Evolutionary conservation across 2,888 invertebrate genomes (phyloP).

Genomic region (Trissoscelio sp.): DNA sequence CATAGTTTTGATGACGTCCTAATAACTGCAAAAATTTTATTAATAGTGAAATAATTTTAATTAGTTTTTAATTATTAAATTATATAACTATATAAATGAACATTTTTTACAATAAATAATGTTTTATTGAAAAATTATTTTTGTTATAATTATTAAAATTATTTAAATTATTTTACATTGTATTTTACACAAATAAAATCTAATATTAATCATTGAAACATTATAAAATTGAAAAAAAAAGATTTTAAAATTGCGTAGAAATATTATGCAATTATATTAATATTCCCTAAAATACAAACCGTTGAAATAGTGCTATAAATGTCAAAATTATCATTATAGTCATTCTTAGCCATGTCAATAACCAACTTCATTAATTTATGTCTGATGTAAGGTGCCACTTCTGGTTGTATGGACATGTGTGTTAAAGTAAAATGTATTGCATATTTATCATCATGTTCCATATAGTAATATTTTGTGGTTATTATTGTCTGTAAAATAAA

Average conservation of each 20-base stretch:
- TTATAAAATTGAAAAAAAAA: too few relatives aligned
- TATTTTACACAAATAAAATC: too few relatives aligned
- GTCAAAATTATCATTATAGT: not conserved
- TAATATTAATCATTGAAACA: too few relatives aligned
- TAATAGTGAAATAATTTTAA: too few relatives aligned
- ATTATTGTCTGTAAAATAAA: slow-evolving; percentile 55
- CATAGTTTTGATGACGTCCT: slow-evolving; percentile 16
- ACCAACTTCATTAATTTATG: slow-evolving; percentile 53
- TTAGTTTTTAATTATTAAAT: too few relatives aligned
- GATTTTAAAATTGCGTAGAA: too few relatives aligned
- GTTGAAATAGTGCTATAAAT: slow-evolving; percentile 14
- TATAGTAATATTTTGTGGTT: slow-evolving; percentile 17
- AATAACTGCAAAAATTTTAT: slow-evolving; percentile 48
- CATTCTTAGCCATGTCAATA: slow-evolving; percentile 36
- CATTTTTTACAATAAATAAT: too few relatives aligned
- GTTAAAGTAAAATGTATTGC: not conserved
- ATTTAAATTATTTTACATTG: too few relatives aligned
- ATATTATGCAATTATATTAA: too few relatives aligned
- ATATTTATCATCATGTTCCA: slow-evolving; percentile 10
- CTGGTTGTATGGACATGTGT: slow-evolving; percentile 28
- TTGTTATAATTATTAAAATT: too few relatives aligned
- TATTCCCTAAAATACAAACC: slow-evolving; percentile 33
- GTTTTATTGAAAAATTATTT: too few relatives aligned
- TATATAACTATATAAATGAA: too few relatives aligned
- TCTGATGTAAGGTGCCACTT: slow-evolving; percentile 43